These are phyloP conservation scores for Drosophila vallismaia DNA, from an alignment of 2,888 invertebrate genomes.

Conservation along the genomic window DNA sequence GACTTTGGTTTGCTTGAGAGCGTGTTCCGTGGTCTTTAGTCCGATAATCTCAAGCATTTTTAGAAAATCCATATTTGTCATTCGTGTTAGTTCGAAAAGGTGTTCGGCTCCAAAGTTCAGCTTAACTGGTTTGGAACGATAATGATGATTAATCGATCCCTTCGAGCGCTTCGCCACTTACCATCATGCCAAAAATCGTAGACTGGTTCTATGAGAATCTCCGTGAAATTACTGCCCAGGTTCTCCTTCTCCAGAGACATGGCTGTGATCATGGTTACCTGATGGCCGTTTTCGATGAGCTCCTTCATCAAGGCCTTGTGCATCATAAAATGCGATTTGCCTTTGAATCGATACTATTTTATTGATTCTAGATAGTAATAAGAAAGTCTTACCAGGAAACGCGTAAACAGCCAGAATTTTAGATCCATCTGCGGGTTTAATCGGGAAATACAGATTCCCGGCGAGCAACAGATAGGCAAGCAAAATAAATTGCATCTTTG, in stretches of 20 bases:
- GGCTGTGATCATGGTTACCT: slow-evolving; percentile 79
- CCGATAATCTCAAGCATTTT: slow-evolving; percentile 81
- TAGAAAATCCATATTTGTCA: slow-evolving; percentile 70
- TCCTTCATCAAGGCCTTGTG: slow-evolving; percentile 83
- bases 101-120: slow-evolving; percentile 70
- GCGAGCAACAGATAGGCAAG: slow-evolving; percentile 32
- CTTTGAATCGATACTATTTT: slow-evolving; percentile 20
- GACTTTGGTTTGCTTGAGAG: slow-evolving; percentile 79
- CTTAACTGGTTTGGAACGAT: slow-evolving; percentile 67
- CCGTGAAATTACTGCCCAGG: slow-evolving; percentile 81
- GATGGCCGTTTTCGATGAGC: slow-evolving; percentile 82
- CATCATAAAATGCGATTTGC: slow-evolving; percentile 85
- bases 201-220: slow-evolving; percentile 81
- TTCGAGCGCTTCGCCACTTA: slow-evolving; percentile 33
- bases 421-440: slow-evolving; percentile 55
- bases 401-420: slow-evolving; percentile 84
- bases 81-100: slow-evolving; percentile 77
- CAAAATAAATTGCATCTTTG: slow-evolving; percentile 37
- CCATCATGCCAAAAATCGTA: slow-evolving; percentile 82
- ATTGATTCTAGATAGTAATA: background rate
- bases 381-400: slow-evolving; percentile 74
- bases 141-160: background rate
- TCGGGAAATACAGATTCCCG: slow-evolving; percentile 19
- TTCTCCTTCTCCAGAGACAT: slow-evolving; percentile 67
- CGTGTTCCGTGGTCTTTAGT: slow-evolving; percentile 78